Base-by-base conservation (phyloP, 2,888 invertebrate species). In the Drosophila siamana region DNA sequence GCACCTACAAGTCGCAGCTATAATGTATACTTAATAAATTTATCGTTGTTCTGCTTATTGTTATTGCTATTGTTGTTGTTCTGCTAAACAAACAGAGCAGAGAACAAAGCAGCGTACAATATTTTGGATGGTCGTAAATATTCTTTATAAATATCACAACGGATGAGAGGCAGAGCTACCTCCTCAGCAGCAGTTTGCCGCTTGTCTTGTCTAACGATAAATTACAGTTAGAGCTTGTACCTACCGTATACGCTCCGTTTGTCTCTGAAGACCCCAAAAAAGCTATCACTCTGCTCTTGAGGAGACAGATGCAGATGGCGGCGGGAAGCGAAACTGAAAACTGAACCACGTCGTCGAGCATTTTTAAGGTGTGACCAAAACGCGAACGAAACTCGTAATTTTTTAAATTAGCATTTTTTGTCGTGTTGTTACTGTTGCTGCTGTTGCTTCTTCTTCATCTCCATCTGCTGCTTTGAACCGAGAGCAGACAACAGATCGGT, bases 381-480 rank as follows among this genome's bases (percentile, higher is more conserved):
- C 22, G 72, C 89, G 85, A 90, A 88, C 90, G 90, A 90, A 89
- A 85, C 90, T 90, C 90, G 88, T 89, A 88, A 90, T 90, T 88
- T 90, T 90, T 83, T 69, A 86, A 90, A 89, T 89, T 89, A 89
- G 90, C 89, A 89, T 89, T 90, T 89, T 82, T 74, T 74, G 36
- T 30, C 26, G 15, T 16, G 24, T 15, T 19, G 44, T 22, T 43
- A 15, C 19, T 24, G 22, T 4, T 47, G 44, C 19, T 26, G 19
- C 9, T 46, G 46, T 8, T 26, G 16, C n/a, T 28, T 69, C 54
- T 46, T 47, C 9, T 33, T 41, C 33, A 50, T 26, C 15, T 51
- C 15, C 33, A 48, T 11, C 15, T 43, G 13, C 24, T 38, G n/a
- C 13, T 60, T 33, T 2, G 4, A 11, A 56, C 13, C 38, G 38